Evolutionary conservation across 2,888 invertebrate genomes (phyloP).

Genomic region (Luperina nickerlii): DNA sequence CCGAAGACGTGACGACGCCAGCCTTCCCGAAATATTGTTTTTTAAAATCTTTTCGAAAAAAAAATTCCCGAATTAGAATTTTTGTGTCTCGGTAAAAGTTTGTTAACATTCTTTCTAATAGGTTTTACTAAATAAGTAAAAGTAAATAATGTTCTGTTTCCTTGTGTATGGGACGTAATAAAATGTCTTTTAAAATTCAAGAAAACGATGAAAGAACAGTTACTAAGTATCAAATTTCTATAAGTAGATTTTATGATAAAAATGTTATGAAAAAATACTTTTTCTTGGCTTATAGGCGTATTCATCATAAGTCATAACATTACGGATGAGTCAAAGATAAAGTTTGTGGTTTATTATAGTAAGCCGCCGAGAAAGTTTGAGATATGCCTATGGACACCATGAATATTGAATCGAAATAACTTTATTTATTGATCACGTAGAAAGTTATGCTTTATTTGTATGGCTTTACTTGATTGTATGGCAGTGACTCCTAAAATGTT

Average conservation of each 20-base stretch:
- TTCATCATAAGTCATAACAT: conserved; percentile 68
- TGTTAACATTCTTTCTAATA: conserved; percentile 22
- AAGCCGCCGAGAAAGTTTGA: conserved; percentile 60
- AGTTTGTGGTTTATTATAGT: conserved; percentile 65
- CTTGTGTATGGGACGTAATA: conserved; percentile 6
- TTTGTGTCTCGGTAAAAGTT: conserved; percentile 1
- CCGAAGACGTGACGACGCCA: conserved; percentile 33
- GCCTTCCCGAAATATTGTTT: conserved; percentile 17
- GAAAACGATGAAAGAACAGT: conserved; percentile 1
- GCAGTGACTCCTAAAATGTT: conserved; percentile 21
- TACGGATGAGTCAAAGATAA: conserved; percentile 62
- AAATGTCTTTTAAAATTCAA: neutral
- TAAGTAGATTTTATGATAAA: conserved; percentile 34
- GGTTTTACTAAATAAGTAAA: conserved; percentile 1
- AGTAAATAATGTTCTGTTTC: conserved; percentile 16
- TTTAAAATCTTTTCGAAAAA: conserved; percentile 18
- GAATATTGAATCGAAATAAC: conserved; percentile 50
- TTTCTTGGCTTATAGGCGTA: conserved; percentile 60
- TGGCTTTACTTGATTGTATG: conserved; percentile 33
- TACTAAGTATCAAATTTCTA: conserved; percentile 17
- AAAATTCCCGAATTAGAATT: conserved; percentile 40
- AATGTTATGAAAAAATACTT: conserved; percentile 31
- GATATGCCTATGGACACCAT: conserved; percentile 41
- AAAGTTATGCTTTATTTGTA: conserved; percentile 52
- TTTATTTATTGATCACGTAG: conserved; percentile 56